Conservation (phyloP, 2,888 invertebrate species). For the Ischnura elegans region DNA sequence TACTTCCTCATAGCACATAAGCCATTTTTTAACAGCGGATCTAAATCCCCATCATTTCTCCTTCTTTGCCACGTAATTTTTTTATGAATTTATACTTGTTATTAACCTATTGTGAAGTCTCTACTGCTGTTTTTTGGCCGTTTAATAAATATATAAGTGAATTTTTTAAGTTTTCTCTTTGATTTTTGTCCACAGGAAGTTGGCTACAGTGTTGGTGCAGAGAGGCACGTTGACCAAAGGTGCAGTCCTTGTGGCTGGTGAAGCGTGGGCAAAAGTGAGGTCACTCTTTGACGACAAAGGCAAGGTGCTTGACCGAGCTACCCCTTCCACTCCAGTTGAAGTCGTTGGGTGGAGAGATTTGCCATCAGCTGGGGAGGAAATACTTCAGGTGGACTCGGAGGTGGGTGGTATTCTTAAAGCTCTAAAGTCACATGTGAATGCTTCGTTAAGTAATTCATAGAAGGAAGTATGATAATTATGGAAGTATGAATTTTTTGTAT, state of each 20-base stretch:
- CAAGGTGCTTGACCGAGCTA: conserved; percentile 82
- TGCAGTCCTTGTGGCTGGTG: conserved; percentile 89
- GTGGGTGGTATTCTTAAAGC: conserved; percentile 75
- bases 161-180: background rate
- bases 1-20: too few relatives aligned
- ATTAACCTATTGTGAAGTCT: too few relatives aligned
- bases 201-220: conserved; percentile 91
- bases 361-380: conserved; percentile 92
- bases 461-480: too few relatives aligned
- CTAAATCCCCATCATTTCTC: too few relatives aligned
- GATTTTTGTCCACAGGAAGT: conserved; percentile 80
- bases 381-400: conserved; percentile 91
- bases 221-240: conserved; percentile 91
- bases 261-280: conserved; percentile 91
- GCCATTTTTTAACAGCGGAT: too few relatives aligned
- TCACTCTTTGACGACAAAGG: conserved; percentile 90
- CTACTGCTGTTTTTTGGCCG: too few relatives aligned
- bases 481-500: too few relatives aligned
- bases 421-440: background rate
- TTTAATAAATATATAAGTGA: too few relatives aligned
- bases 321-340: conserved; percentile 91
- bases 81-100: too few relatives aligned
- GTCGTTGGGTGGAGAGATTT: conserved; percentile 95
- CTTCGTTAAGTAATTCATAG: too few relatives aligned
- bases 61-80: too few relatives aligned